Base-by-base conservation (phyloP, 2,797 vertebrate genomes). In the Graptemys geographica region DNA sequence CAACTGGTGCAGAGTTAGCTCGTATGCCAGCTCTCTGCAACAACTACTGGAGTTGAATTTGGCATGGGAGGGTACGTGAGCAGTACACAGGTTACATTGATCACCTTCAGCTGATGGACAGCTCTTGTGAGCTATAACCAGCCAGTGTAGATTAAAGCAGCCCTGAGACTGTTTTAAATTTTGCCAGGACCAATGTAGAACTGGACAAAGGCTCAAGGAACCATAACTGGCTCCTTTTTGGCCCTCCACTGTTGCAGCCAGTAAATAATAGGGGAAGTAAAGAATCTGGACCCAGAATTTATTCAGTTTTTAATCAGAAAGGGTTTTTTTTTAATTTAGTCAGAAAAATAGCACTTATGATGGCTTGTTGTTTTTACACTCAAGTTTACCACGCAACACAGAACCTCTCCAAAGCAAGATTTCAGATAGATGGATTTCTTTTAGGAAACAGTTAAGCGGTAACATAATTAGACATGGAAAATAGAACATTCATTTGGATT, bases 381-480 rank as follows among this genome's bases (percentile, higher is more conserved):
- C 74, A 94, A 33, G 23, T 88, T 28, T 79, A 55, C 79, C 8
- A 88, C 28, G 83, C 95, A 86, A 82, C 56, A 52, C 5, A 62
- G n/a, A 55, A 81, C 0, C 1, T 76, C 65, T 93, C 53, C 80
- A 81, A 92, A 90, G 47, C 13, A 83, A 57, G 86, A 57, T 86
- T 96, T 92, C 53, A 90, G 81, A 83, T 18, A 79, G 79, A 85
- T 21, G 81, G 51, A 90, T 87, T 94, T 86, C 53, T 92, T 51
- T 59, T 44, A 80, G 90, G 15, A 52, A 88, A 82, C 84, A 72
- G 6, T 86, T 74, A 81, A 92, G 15, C 55, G 11, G 12, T 85
- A 87, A 85, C 23, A 18, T 79, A 92, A 95, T 88, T 92, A 94
- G 85, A 93, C 85, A 84, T 80, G 72, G 59, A 91, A 89, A 86